Conservation (phyloP, 2,888 invertebrate species). For the Dicyrtomina minuta region DNA sequence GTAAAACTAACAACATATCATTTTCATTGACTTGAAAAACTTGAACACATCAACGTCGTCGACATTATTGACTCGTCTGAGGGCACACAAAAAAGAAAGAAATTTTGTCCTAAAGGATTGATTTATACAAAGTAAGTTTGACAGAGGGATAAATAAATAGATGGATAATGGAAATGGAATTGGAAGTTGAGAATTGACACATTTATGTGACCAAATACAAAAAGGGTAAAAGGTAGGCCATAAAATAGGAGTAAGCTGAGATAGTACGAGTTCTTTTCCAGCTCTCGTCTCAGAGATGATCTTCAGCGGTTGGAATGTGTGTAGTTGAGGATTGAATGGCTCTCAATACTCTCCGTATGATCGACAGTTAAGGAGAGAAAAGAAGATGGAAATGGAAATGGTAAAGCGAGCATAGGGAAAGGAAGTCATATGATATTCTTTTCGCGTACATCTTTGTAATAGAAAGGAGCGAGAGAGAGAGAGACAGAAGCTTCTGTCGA, state of each 20-base stretch:
- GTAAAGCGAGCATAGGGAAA: slow-evolving; percentile 29
- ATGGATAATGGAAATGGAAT: slow-evolving; percentile 26
- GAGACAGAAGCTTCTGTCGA: slow-evolving; percentile 26
- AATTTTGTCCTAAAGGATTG: too few species aligned
- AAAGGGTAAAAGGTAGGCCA: slow-evolving; percentile 25
- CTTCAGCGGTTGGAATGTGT: slow-evolving; percentile 8
- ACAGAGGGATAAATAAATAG: slow-evolving; percentile 27
- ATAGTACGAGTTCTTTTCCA: too few species aligned
- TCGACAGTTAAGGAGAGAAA: slow-evolving; percentile 34
- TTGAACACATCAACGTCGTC: too few species aligned
- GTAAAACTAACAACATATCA: too few species aligned
- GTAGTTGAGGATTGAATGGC: slow-evolving; percentile 22
- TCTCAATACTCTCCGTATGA: slow-evolving; percentile 24
- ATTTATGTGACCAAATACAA: not conserved
- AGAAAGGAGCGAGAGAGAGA: slow-evolving; percentile 35
- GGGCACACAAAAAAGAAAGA: too few species aligned
- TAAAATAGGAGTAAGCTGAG: slow-evolving; percentile 27
- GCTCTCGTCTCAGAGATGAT: slow-evolving; percentile 28
- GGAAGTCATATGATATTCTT: slow-evolving; percentile 38
- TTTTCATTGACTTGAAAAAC: too few species aligned
- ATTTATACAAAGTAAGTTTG: not conserved
- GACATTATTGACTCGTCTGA: too few species aligned
- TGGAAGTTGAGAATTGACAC: slow-evolving; percentile 28
- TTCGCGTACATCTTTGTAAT: slow-evolving; percentile 22
- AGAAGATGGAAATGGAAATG: slow-evolving; percentile 37